Conservation (phyloP, 2,797 vertebrate genomes). For the Phylloscopus collybita region DNA sequence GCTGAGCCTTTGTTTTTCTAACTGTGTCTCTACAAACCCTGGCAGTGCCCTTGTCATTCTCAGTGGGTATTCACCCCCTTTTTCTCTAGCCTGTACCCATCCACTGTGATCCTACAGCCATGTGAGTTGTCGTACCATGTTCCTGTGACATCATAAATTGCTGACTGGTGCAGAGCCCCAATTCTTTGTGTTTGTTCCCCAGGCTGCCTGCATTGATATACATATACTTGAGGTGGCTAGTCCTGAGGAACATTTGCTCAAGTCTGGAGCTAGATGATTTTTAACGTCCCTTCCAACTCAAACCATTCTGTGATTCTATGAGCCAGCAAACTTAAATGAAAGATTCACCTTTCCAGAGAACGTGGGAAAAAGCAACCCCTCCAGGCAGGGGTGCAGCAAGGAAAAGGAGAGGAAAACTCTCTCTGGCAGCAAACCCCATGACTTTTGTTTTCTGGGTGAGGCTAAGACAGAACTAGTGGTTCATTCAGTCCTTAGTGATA, state of each 20-base stretch:
- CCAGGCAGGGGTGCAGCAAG: neutral
- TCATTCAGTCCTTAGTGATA: neutral
- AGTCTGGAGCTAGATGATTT: neutral
- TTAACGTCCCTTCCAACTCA: neutral
- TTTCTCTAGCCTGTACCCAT: neutral
- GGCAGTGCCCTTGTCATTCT: neutral
- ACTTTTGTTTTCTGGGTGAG: neutral
- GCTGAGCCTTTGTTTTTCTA: neutral
- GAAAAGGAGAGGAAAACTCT: neutral
- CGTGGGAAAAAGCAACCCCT: neutral
- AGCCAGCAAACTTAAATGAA: neutral
- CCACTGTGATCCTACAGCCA: neutral
- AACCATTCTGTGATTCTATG: neutral
- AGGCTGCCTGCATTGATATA: neutral
- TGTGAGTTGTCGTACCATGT: neutral
- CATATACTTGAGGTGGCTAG: neutral
- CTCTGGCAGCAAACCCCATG: neutral
- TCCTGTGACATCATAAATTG: neutral
- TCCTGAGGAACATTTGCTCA: neutral
- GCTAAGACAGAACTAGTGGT: neutral
- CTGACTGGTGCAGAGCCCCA: neutral
- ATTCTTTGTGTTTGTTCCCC: neutral
- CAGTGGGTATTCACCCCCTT: neutral
- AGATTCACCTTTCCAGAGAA: neutral
- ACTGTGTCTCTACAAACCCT: neutral